phyloP scores from a whole-genome alignment of 2,113 vertebrate species.

The Prinia subflava region DNA sequence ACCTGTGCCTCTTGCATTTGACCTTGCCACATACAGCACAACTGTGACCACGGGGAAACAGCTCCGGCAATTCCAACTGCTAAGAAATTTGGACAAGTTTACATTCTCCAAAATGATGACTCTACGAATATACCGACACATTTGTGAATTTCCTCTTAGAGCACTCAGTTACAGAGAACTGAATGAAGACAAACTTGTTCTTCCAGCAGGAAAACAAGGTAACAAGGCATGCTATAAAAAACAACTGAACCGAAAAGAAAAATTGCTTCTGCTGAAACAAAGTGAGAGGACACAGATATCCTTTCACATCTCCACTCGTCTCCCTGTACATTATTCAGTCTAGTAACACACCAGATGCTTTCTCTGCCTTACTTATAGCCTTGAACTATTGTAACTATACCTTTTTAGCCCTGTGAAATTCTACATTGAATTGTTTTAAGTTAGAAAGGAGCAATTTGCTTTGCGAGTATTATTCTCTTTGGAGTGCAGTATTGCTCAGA shows the following conservation, averaged over 20 bases:
- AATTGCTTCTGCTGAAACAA: fast-evolving
- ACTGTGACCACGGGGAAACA: slow-evolving; percentile 87
- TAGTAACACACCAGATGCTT: background rate
- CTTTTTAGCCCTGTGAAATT: background rate
- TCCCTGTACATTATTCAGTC: fast-evolving
- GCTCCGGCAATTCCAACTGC: slow-evolving; percentile 81
- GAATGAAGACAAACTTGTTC: background rate
- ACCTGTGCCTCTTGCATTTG: slow-evolving; percentile 93
- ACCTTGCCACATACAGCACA: slow-evolving; percentile 95
- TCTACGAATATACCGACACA: fast-evolving
- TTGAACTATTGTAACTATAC: background rate
- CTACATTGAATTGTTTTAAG: background rate
- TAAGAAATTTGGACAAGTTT: slow-evolving; percentile 7
- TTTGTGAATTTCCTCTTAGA: background rate
- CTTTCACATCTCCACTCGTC: background rate
- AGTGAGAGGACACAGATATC: background rate
- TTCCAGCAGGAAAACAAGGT: background rate
- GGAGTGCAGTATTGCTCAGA: background rate
- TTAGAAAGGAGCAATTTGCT: background rate
- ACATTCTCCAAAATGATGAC: background rate
- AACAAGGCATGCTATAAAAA: background rate
- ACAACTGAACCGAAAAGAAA: background rate
- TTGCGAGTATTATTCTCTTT: background rate
- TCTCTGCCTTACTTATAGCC: background rate
- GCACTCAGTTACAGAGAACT: background rate